Evolutionary conservation across 2,113 vertebrate genomes (phyloP).

Genomic region (Atrichornis clamosus): DNA sequence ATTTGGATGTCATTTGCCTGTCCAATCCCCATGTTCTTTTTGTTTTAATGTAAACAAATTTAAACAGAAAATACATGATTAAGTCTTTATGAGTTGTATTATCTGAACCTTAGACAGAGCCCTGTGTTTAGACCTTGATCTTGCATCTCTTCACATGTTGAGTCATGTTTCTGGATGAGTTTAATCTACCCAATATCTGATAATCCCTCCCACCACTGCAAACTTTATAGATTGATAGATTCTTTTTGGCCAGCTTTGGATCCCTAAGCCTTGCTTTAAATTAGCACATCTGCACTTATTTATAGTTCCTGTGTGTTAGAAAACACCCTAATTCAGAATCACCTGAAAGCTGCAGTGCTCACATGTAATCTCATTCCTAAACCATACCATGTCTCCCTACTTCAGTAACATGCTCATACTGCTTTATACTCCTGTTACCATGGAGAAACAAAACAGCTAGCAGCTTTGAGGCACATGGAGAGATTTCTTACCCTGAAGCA

Average conservation of each 20-base stretch:
- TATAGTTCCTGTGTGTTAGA: neutral
- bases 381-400: neutral
- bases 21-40: neutral
- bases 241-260: neutral
- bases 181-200: neutral
- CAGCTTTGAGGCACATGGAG: neutral
- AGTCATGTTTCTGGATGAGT: neutral
- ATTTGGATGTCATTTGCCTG: neutral
- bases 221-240: neutral
- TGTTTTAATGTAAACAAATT: neutral
- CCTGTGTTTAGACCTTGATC: neutral
- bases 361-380: neutral
- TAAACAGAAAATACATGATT: neutral
- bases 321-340: neutral
- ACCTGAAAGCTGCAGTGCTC: neutral
- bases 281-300: neutral
- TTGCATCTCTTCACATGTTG: neutral
- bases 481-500: neutral
- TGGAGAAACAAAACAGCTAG: constrained; percentile 49
- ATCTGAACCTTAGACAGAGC: neutral
- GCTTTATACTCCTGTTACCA: constrained; percentile 29
- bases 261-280: neutral
- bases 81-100: neutral
- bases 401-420: neutral
- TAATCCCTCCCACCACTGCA: neutral